Conservation (phyloP, 2,113 vertebrate genomes). For the Nycticryphes semicollaris region DNA sequence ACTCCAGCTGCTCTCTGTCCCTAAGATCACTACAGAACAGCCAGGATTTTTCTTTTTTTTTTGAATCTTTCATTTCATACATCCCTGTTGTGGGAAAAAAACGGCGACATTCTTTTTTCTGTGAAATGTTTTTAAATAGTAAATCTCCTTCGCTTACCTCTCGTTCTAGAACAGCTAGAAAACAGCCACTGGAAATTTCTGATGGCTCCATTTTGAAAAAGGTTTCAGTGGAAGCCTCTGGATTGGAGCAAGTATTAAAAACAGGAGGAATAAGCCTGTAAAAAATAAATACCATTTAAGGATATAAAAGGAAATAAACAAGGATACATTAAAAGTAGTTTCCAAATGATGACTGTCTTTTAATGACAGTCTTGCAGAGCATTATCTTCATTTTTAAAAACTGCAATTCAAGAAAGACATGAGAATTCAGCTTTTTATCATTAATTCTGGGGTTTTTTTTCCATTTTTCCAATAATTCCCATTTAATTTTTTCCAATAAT, state of each 20-base stretch:
- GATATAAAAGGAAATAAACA: not conserved
- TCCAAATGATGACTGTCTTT: not conserved
- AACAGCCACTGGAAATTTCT: constrained; percentile 85
- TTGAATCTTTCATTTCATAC: not conserved
- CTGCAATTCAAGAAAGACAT: not conserved
- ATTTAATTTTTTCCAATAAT: not conserved
- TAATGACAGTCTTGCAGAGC: not conserved
- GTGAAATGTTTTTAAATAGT: not conserved
- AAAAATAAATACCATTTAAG: not conserved
- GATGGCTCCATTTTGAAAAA: constrained; percentile 86
- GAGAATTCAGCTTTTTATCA: not conserved
- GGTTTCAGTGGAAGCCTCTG: constrained; percentile 41
- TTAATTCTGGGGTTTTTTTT: fast-evolving
- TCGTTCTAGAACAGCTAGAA: constrained; percentile 85
- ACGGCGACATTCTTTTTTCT: not conserved
- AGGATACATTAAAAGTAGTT: not conserved
- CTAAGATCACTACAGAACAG: not conserved
- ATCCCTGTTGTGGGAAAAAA: not conserved
- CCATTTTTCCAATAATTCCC: not conserved
- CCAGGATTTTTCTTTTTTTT: not conserved
- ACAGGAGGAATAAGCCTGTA: constrained; percentile 76
- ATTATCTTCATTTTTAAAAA: not conserved
- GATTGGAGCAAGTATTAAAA: constrained; percentile 71
- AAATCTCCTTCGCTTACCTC: constrained; percentile 75
- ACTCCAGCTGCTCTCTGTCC: not conserved